Evolutionary conservation across 2,113 vertebrate species (phyloP).

Genomic region (Coryphaenoides rupestris): DNA sequence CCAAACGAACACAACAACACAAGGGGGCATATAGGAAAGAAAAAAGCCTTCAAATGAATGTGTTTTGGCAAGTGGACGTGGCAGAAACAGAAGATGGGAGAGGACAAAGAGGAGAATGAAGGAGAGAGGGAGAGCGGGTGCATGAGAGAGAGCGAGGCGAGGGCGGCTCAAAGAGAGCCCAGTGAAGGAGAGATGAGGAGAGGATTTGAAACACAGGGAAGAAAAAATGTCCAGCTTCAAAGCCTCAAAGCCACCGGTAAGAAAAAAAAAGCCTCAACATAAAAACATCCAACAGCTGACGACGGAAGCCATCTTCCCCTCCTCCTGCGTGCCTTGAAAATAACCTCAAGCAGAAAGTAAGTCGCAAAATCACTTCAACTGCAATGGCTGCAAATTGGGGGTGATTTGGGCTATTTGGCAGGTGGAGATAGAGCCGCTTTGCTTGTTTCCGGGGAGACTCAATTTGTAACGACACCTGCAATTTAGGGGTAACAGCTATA

Average conservation of each 20-base stretch:
- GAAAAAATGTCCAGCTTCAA: constrained; percentile 54
- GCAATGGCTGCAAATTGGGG: constrained; percentile 13
- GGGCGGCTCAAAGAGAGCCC: constrained; percentile 30
- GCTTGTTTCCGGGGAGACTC: constrained; percentile 42
- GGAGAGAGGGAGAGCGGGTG: constrained; percentile 10
- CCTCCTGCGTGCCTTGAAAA: constrained; percentile 55
- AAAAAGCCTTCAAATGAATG: no score
- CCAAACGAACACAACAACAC: no score
- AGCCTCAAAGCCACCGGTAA: constrained; percentile 54
- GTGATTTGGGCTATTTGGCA: constrained; percentile 22
- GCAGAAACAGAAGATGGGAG: no score
- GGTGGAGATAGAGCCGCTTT: constrained; percentile 29
- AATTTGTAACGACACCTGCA: constrained; percentile 53
- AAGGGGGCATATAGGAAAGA: no score
- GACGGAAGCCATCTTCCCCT: constrained; percentile 56
- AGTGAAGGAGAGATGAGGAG: constrained; percentile 40
- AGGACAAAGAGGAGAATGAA: constrained; percentile 8
- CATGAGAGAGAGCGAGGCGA: constrained; percentile 9
- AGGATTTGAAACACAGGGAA: constrained; percentile 51
- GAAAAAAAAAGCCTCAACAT: neutral
- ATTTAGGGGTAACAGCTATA: constrained; percentile 52
- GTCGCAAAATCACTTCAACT: constrained; percentile 35
- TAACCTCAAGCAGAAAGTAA: constrained; percentile 52
- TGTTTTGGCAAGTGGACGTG: no score
- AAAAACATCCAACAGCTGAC: constrained; percentile 53